Base-by-base conservation (phyloP, 2,888 invertebrate genomes). In the Troides oblongomaculatus region DNA sequence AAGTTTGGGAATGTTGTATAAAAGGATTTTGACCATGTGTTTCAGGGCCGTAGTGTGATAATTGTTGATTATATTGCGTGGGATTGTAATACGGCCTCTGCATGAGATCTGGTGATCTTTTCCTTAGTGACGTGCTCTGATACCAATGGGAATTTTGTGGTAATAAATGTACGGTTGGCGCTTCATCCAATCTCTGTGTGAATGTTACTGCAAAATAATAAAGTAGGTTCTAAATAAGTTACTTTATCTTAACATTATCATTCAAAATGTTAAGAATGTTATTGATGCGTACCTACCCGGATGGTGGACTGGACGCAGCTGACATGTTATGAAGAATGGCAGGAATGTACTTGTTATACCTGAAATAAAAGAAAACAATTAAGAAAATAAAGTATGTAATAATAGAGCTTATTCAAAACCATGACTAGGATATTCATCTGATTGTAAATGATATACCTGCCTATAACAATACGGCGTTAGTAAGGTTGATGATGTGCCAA, bases 211-310 rank as follows among this genome's bases (percentile, higher is more conserved):
- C 30, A 86, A 88, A 64, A 8, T 30, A 30, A 30, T 18, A 56
- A 5, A 57, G 62, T 6, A 2, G n/a, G 17, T 23, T 53, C 0
- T 66, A 14, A 43, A 36, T 30, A 57, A 62, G 4, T 61, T 64
- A 63, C 61, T 50, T n/a, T 65, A 62, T 8, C 57, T 39, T 61
- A 64, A n/a, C 68, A 62, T n/a, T 8, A 61, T 4, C 18, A 65
- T 12, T 23, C 14, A 66, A 56, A 21, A 17, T 46, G 17, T 63
- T 39, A 46, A 63, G 63, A 73, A 73, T 72, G 76, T 77, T 75
- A 79, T 81, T 89, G 92, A 92, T 92, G 92, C 92, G 81, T 92
- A 92, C 92, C 92, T 92, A 92, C 92, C 92, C 89, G 86, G 89
- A 77, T 90, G 92, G 79, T 84, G 89, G 74, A 76, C 85, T 75